Base-by-base conservation (phyloP, 2,888 invertebrate species). In the Cactoblastis cactorum region DNA sequence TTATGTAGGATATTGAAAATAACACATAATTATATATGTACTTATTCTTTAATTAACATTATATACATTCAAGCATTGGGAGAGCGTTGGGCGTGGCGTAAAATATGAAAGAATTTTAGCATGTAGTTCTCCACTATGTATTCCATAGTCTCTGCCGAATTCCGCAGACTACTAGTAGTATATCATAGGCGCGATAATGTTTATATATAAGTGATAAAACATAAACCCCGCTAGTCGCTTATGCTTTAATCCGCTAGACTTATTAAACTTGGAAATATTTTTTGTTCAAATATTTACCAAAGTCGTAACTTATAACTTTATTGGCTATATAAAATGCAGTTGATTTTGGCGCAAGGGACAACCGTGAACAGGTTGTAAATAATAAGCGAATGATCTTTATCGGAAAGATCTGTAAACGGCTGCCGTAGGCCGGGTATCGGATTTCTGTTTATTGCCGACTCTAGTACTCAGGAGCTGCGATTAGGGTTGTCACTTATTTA, bases 381-480 rank as follows among this genome's bases (percentile, higher is more conserved):
- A 84, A 83, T 81, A 80, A 71, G 61, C 62, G 69, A 78, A 81
- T 69, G 80, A 79, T 75, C 65, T 48, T 63, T 85, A 86, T 86
- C 86, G 59, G 56, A 37, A 35, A 58, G 73, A 87, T 87, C 84
- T 78, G 64, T 79, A 79, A 83, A 78, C 75, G 72, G 71, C 66
- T 74, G 74, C 74, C 70, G 74, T 71, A 70, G 70, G 69, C 74
- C 70, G 71, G 67, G 72, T 86, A 84, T 89, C 87, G 77, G 77
- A 83, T 89, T 86, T 83, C 88, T 77, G 85, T 86, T 86, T 86
- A 86, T 78, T 75, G 75, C 79, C 64, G 68, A 69, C 76, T 63
- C 81, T 79, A 77, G 83, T 79, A 58, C 66, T 71, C 71, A 76
- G 72, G 69, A 76, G 76, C 72, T 63, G 68, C 54, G 54, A 17